phyloP scores from a whole-genome alignment of 2,888 invertebrate genomes.

The Lacanobia wlatinum region DNA sequence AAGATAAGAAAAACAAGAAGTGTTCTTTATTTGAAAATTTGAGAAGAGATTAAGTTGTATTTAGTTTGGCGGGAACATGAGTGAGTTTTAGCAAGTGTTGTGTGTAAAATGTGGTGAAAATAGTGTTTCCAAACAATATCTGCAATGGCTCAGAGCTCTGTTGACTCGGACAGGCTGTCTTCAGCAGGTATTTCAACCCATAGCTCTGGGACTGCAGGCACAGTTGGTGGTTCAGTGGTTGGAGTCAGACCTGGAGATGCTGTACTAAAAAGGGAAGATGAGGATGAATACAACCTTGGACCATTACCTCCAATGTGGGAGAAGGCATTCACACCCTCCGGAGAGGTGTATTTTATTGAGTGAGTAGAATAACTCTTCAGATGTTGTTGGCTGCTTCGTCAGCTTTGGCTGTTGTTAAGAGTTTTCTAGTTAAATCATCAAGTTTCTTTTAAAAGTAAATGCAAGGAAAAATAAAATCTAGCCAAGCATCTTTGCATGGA shows the following conservation, averaged over 20 bases:
- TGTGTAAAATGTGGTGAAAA: slow-evolving; percentile 58
- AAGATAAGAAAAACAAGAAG: slow-evolving; percentile 50
- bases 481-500: no score
- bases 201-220: slow-evolving; percentile 87
- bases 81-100: slow-evolving; percentile 35
- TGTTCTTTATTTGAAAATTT: slow-evolving; percentile 65
- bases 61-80: slow-evolving; percentile 59
- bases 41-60: slow-evolving; percentile 23
- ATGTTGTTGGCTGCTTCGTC: neutral
- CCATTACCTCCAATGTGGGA: slow-evolving; percentile 99
- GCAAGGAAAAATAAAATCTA: neutral
- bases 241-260: slow-evolving; percentile 85
- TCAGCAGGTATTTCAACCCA: slow-evolving; percentile 89
- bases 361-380: slow-evolving; percentile 85
- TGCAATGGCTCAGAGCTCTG: slow-evolving; percentile 86
- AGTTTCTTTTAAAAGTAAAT: neutral
- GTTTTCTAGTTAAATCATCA: neutral
- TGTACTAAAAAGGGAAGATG: slow-evolving; percentile 88
- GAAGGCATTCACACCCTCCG: slow-evolving; percentile 98
- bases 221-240: slow-evolving; percentile 87
- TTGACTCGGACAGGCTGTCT: slow-evolving; percentile 88
- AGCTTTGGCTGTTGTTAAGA: neutral
- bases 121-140: slow-evolving; percentile 55
- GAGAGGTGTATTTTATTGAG: slow-evolving; percentile 99
- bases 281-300: slow-evolving; percentile 95